phyloP scores from a whole-genome alignment of 2,888 invertebrate genomes.

The Labia minor region DNA sequence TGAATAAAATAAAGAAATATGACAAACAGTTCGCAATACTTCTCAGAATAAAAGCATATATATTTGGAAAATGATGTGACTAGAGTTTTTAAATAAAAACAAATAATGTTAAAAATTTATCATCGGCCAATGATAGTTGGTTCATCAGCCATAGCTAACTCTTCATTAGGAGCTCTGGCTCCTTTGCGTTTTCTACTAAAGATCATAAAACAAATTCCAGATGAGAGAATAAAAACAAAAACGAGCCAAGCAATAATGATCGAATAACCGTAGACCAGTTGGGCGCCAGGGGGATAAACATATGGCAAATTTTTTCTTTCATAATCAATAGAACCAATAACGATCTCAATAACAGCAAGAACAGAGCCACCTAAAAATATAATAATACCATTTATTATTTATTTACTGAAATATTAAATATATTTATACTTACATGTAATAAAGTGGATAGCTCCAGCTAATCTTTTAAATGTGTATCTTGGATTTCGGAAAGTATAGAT shows the following conservation, averaged over 20 bases:
- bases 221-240: constrained; percentile 54
- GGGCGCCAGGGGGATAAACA: constrained; percentile 55
- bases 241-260: constrained; percentile 68
- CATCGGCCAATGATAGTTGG: constrained; percentile 58
- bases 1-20: too few species aligned
- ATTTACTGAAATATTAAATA: not conserved
- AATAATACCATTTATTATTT: not conserved
- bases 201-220: constrained; percentile 63
- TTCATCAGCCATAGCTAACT: constrained; percentile 74
- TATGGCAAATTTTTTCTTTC: constrained; percentile 53
- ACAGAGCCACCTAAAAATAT: constrained; percentile 56
- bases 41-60: too few species aligned
- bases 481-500: constrained; percentile 74
- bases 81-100: too few species aligned
- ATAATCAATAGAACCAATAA: constrained; percentile 60
- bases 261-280: constrained; percentile 59
- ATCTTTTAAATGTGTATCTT: constrained; percentile 77
- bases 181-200: constrained; percentile 69
- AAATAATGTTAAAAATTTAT: not conserved
- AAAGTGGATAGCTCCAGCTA: constrained; percentile 74
- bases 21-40: too few species aligned
- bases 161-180: constrained; percentile 68
- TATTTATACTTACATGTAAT: constrained; percentile 54
- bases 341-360: constrained; percentile 71
- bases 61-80: too few species aligned